These are phyloP conservation scores for Nowickia ferox DNA, from an alignment of 2,888 invertebrate species.

Conservation along the genomic window DNA sequence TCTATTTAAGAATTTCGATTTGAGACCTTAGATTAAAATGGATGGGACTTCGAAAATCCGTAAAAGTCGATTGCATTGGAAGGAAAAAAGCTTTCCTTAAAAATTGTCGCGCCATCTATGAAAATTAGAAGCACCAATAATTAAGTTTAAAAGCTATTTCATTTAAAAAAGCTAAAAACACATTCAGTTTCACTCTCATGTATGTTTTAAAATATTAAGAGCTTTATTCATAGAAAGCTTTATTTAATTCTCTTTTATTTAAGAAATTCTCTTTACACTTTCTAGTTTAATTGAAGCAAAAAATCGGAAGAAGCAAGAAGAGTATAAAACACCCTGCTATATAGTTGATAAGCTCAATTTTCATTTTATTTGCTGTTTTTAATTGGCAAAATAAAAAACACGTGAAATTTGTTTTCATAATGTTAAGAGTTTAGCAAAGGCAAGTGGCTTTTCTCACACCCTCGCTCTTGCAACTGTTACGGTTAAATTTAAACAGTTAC, in stretches of 20 bases:
- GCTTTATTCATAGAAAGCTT: background rate
- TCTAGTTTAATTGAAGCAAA: conserved; percentile 35
- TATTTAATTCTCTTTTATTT: background rate
- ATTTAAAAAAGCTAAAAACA: background rate
- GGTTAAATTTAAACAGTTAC: conserved; percentile 41
- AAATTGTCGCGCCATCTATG: conserved; percentile 3
- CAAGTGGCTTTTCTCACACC: background rate
- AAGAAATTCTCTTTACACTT: conserved; percentile 10
- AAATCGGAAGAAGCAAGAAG: background rate
- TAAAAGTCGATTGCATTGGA: background rate
- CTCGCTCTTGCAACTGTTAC: background rate
- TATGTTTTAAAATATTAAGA: background rate
- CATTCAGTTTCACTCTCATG: background rate
- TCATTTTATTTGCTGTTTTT: background rate
- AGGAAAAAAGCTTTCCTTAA: background rate
- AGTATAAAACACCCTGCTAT: conserved; percentile 2
- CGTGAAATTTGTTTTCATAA: conserved; percentile 29
- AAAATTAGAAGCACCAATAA: background rate
- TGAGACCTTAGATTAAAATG: background rate
- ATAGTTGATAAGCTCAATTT: conserved; percentile 15
- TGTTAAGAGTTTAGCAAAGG: conserved; percentile 12
- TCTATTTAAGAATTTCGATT: background rate
- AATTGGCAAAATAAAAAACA: conserved; percentile 22
- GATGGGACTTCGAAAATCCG: background rate
- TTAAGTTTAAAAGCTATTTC: background rate